phyloP scores from a whole-genome alignment of 2,113 vertebrate species.

The Hemiscyllium ocellatum region DNA sequence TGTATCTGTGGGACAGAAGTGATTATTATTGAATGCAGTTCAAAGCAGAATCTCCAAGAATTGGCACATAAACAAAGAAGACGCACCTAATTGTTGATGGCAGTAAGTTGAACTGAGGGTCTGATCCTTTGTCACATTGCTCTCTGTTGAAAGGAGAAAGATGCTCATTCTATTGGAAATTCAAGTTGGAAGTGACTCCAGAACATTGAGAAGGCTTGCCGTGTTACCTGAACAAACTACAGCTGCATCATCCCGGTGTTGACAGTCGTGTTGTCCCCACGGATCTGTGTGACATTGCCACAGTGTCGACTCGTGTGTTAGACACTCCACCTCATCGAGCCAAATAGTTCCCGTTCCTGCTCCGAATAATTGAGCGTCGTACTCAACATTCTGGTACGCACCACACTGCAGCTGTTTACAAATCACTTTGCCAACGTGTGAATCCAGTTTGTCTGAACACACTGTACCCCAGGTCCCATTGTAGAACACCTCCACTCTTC shows the following conservation, averaged over 20 bases:
- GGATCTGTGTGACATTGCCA: not conserved
- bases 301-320: not conserved
- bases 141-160: not conserved
- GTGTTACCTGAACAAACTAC: not conserved
- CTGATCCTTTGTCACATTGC: not conserved
- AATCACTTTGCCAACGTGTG: not conserved
- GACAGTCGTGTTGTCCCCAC: not conserved
- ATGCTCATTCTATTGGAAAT: not conserved
- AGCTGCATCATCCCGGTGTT: not conserved
- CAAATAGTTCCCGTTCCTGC: not conserved
- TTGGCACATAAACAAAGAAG: no score
- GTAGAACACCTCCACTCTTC: not conserved
- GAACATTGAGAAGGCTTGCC: no score
- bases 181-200: not conserved
- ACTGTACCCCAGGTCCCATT: not conserved
- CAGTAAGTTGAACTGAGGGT: not conserved
- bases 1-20: not conserved
- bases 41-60: no score
- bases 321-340: not conserved
- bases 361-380: not conserved
- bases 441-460: not conserved
- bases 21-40: not conserved
- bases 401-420: no score
- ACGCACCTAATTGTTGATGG: no score
- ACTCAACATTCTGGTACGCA: no score